Evolutionary conservation across 2,797 vertebrate species (phyloP), one percentile per base, ranked within the genome.

Genomic region (Liparis tanakae): DNA sequence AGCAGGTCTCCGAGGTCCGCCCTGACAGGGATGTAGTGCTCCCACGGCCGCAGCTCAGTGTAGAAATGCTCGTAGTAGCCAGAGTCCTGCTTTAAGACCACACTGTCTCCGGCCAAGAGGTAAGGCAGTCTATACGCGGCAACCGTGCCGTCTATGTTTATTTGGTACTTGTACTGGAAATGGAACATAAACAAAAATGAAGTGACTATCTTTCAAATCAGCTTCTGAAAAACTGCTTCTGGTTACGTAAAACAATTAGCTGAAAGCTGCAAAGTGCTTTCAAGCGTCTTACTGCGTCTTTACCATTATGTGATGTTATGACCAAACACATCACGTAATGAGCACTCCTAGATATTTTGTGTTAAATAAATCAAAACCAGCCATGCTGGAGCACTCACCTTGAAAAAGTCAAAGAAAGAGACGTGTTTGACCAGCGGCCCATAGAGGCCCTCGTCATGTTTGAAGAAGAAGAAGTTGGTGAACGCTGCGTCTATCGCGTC

Each of bases 391-490:
- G n/a, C 13, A n/a, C 10, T 3, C 78, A 99, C 98, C 96, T 99
- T 98, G 88, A 99, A 99, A 89, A 99, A 99, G 91, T 99, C 97
- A 79, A 98, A 99, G 93, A 99, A 99, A 0, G 97, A 98, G 67
- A 99, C 97, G 18, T 98, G 97, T 78, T 99, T 98, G 87, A 98
- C 97, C 30, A 99, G 95, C 5, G 98, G 97, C 17, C 98, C 98
- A 9, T 98, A 99, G 5, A 99, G 95, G 67, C 89, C 96, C 91
- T 98, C 97, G 0, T 99, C 94, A 0, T 99, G 98, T 79, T 98
- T 95, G 83, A 99, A 99, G 92, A 99, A 99, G 92, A 99, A 99
- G 85, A 99, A 99, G 90, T 99, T 98, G 71, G 98, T 99, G 82
- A 99, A 98, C 63, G 97, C 98, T 2, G 97, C 97, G 5, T 99